Percentiles rank a stretch among this genome's conserved stretches.
Conservation (phyloP, 1,140 invertebrate genomes). For the Luehdorfia chinensis region DNA sequence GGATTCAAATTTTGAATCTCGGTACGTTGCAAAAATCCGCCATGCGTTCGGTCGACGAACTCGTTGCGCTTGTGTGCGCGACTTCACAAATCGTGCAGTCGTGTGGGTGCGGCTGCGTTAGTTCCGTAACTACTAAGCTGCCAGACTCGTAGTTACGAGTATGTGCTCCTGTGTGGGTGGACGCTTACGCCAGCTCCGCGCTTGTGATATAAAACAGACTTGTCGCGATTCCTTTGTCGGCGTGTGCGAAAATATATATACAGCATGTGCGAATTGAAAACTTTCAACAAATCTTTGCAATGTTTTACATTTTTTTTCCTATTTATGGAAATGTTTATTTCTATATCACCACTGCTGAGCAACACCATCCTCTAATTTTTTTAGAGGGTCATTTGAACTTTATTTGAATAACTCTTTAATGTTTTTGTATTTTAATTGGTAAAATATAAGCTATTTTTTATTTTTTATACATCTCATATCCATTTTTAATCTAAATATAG, state of each 20-base stretch:
- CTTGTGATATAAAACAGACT: neutral
- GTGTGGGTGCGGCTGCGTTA: conserved; percentile 12
- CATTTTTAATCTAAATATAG: no score
- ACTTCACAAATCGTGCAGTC: neutral
- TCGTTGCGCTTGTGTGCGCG: conserved; percentile 16
- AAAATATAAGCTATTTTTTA: no score
- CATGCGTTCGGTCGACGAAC: conserved; percentile 33
- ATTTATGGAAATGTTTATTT: no score
- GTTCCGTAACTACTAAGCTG: neutral
- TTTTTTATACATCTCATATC: no score
- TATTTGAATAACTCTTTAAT: no score
- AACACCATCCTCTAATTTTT: no score
- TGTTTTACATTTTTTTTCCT: no score
- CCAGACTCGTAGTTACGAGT: conserved; percentile 11
- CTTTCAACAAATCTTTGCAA: no score
- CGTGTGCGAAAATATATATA: conserved; percentile 7
- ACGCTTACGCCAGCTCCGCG: conserved; percentile 1
- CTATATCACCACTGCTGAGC: no score
- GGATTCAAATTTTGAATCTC: conserved; percentile 25
- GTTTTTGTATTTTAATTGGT: no score
- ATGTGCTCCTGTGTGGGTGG: neutral
- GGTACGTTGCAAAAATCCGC: conserved; percentile 31
- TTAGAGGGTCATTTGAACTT: no score
- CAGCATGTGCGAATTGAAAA: conserved; percentile 10
- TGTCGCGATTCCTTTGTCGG: conserved; percentile 4